A percentile compares a stretch with the other conserved stretches of the same genome.
Evolutionary conservation across 92 coral and sea anemone genomes (phyloP).

Genomic region (Epizoanthus rinbou): DNA sequence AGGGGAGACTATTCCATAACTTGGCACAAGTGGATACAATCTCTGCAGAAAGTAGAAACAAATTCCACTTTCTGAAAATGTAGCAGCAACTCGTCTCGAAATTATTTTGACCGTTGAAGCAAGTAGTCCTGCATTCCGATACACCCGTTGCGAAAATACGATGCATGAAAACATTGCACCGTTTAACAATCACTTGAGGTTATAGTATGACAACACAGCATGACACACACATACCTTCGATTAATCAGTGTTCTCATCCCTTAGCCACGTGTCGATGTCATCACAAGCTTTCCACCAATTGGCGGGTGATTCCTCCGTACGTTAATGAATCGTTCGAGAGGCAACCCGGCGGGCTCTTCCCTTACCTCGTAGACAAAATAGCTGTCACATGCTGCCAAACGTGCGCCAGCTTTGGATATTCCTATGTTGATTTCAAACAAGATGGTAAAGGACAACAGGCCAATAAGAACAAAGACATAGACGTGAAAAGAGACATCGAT

Average conservation of each 20-base stretch:
- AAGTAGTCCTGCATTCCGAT: too few species aligned
- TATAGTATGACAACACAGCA: too few species aligned
- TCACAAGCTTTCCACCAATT: slow-evolving; percentile 63
- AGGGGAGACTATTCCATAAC: too few species aligned
- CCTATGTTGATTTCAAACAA: slow-evolving; percentile 46
- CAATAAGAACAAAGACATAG: slow-evolving; percentile 4
- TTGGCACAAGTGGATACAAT: too few species aligned
- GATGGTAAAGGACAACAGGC: slow-evolving; percentile 48
- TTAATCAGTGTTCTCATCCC: too few species aligned
- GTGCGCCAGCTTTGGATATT: slow-evolving; percentile 57
- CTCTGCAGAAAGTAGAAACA: too few species aligned
- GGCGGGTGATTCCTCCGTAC: slow-evolving; percentile 74
- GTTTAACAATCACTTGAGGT: too few species aligned
- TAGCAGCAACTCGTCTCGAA: too few species aligned
- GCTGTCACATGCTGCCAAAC: slow-evolving; percentile 62
- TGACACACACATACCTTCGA: background rate
- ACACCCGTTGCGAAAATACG: too few species aligned
- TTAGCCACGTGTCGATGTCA: slow-evolving; percentile 69
- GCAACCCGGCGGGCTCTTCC: slow-evolving; percentile 60
- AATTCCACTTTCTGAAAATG: too few species aligned
- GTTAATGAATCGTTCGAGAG: slow-evolving; percentile 22
- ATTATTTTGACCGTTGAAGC: too few species aligned
- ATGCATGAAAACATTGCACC: too few species aligned
- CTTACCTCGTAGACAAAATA: slow-evolving; percentile 63
- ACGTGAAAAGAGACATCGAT: slow-evolving; percentile 51